Base-by-base conservation (phyloP, 2,113 vertebrate genomes). In the Pelodiscus sinensis region DNA sequence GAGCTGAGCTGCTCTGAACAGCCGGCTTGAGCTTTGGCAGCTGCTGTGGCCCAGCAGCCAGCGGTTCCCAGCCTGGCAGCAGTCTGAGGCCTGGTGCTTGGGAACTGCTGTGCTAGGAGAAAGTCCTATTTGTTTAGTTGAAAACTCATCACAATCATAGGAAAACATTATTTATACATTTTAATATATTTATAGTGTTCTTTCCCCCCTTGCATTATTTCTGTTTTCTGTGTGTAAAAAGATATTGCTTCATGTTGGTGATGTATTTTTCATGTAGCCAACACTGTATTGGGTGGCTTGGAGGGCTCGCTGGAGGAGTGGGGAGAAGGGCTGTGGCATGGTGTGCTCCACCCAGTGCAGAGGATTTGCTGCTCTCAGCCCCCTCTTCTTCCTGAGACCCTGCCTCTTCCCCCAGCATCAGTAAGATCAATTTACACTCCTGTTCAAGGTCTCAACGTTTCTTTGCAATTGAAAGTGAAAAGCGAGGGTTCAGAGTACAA, bases 161-260 rank as follows among this genome's bases (percentile, higher is more conserved):
- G 54, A 88, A 96, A 80, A 90, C 19, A 71, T 56, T 77, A 89
- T 91, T 91, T 87, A 60, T 84, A 90, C 25, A 44, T 73, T 85
- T 85, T 56, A 44, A 57, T 84, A 16, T 44, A 81, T 78, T 31
- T 84, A 44, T 88, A 4, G 27, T 82, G 65, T 90, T 13, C 22
- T 25, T 94, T 89, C 10, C 2, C 50, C 22, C 8, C 27, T 89
- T 86, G 35, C 84, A 22, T 8, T 35, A 71, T 71, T 35, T 71
- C 65, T 71, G 35, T 15, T 71, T 71, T 71, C 18, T 71, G 31
- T 71, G n/a, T 35, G n/a, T 21, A 71, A 35, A 82, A 85, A n/a
- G 68, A 31, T 3, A n/a, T 86, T 73, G 22, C 90, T 90, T 90
- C 50, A 38, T 83, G 81, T 65, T 89, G 29, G 50, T 51, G 15